phyloP scores from a whole-genome alignment of 23 tunicate species.

The Pegea sp. region DNA sequence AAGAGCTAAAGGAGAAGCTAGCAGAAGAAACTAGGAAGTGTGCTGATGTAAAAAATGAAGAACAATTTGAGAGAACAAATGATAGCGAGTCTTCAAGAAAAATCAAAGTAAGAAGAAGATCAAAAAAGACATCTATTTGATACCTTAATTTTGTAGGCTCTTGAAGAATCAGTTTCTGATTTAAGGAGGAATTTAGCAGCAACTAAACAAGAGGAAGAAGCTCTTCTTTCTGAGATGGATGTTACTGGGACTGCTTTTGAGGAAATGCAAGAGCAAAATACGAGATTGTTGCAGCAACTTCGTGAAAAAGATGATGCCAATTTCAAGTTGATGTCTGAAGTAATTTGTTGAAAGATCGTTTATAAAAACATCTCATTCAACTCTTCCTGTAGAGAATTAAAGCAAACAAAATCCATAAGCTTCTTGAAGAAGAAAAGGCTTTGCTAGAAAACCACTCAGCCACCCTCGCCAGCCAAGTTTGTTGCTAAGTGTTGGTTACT shows the following conservation, averaged over 20 bases:
- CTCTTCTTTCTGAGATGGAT: constrained; percentile 71
- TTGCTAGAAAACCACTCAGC: constrained; percentile 49
- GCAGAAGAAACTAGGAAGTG: constrained; percentile 6
- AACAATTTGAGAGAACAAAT: constrained; percentile 15
- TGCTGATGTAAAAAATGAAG: constrained; percentile 12
- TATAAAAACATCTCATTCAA: neutral
- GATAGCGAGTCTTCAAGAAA: constrained; percentile 31
- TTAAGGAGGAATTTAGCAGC: constrained; percentile 51
- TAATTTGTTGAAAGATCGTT: constrained; percentile 1
- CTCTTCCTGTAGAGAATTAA: constrained; percentile 43
- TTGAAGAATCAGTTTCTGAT: constrained; percentile 67
- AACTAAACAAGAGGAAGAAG: constrained; percentile 81
- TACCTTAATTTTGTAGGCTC: constrained; percentile 13
- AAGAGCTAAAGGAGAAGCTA: constrained; percentile 13
- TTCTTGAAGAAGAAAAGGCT: constrained; percentile 58
- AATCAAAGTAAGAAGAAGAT: constrained; percentile 18
- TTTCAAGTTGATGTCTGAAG: constrained; percentile 95
- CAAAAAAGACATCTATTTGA: neutral
- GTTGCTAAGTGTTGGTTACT: neutral
- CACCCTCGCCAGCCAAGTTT: constrained; percentile 45
- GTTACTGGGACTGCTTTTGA: constrained; percentile 91
- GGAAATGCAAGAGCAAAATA: constrained; percentile 93
- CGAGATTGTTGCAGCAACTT: constrained; percentile 71
- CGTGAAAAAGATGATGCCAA: constrained; percentile 91
- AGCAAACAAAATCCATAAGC: constrained; percentile 67